Conservation (phyloP, 2,797 vertebrate genomes). For the Merluccius polli region DNA sequence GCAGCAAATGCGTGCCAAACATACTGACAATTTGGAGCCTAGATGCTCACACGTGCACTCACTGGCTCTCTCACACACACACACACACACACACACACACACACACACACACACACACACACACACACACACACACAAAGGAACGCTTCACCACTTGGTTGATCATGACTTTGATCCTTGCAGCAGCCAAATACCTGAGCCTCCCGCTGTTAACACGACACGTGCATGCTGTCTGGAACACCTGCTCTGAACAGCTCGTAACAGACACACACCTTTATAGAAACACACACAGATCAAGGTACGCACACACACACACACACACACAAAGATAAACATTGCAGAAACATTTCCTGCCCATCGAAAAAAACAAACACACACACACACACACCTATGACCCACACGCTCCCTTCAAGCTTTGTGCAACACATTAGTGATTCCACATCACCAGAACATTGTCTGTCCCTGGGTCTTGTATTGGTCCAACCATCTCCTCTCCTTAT, state of each 20-base stretch:
- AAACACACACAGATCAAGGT: slow-evolving; percentile 25
- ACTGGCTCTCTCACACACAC: not conserved
- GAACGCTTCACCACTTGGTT: slow-evolving; percentile 41
- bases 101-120: not conserved
- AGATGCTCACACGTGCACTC: too few species aligned
- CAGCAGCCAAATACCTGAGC: slow-evolving; percentile 41
- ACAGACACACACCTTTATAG: slow-evolving; percentile 19
- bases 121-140: slow-evolving; percentile 43
- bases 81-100: not conserved
- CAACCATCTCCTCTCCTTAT: slow-evolving; percentile 21
- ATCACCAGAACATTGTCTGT: slow-evolving; percentile 29
- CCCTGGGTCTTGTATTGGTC: slow-evolving; percentile 19
- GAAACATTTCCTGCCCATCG: not conserved
- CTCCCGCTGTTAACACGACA: slow-evolving; percentile 46
- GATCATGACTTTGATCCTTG: slow-evolving; percentile 56
- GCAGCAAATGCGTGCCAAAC: not conserved
- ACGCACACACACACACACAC: not conserved
- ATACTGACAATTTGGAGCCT: not conserved
- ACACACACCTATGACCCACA: slow-evolving; percentile 43
- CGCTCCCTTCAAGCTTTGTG: slow-evolving; percentile 26
- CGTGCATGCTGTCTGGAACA: slow-evolving; percentile 42
- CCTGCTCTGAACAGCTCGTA: slow-evolving; percentile 40
- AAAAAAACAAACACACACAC: slow-evolving; percentile 20
- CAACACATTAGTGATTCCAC: slow-evolving; percentile 26
- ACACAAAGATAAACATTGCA: not conserved